A percentile compares a stretch with the other conserved stretches of the same genome.
Evolutionary conservation across 2,888 invertebrate species (phyloP).

Genomic region (Galerucella nymphaeae): DNA sequence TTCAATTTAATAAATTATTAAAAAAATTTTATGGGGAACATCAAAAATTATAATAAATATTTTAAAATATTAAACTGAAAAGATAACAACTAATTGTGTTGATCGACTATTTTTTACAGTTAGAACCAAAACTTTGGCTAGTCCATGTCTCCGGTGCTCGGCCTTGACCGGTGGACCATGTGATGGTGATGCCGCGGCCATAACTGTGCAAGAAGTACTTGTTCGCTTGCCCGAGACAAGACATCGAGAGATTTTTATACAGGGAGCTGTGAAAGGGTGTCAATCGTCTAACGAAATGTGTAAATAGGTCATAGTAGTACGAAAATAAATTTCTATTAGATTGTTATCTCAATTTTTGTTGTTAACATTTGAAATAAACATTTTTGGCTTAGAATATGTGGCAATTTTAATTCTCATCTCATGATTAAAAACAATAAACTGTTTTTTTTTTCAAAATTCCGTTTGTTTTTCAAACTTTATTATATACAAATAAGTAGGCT

Average conservation of each 20-base stretch:
- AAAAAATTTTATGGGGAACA: neutral
- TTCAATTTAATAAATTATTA: too few relatives aligned
- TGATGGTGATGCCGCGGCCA: slow-evolving; percentile 32
- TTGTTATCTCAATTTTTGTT: neutral
- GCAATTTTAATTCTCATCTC: neutral
- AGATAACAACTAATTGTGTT: neutral
- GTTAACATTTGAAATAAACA: neutral
- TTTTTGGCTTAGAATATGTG: neutral
- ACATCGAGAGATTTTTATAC: slow-evolving; percentile 15
- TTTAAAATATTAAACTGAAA: neutral
- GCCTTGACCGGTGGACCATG: slow-evolving; percentile 59
- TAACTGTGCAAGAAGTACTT: slow-evolving; percentile 40
- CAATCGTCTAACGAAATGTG: slow-evolving; percentile 6
- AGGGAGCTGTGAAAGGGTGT: slow-evolving; percentile 19
- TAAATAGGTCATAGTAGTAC: slow-evolving; percentile 10
- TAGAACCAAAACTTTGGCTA: slow-evolving; percentile 27
- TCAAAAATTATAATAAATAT: neutral
- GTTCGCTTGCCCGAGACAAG: slow-evolving; percentile 16
- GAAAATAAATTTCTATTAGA: neutral
- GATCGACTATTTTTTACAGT: slow-evolving; percentile 1
- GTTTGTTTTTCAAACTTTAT: too few relatives aligned
- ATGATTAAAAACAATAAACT: neutral
- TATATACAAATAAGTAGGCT: too few relatives aligned
- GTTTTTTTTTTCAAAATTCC: too few relatives aligned
- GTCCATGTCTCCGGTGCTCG: slow-evolving; percentile 55